Evolutionary conservation across 2,888 invertebrate genomes (phyloP), one percentile per base, ranked within the genome.

Genomic region (Drosophila anceps): DNA sequence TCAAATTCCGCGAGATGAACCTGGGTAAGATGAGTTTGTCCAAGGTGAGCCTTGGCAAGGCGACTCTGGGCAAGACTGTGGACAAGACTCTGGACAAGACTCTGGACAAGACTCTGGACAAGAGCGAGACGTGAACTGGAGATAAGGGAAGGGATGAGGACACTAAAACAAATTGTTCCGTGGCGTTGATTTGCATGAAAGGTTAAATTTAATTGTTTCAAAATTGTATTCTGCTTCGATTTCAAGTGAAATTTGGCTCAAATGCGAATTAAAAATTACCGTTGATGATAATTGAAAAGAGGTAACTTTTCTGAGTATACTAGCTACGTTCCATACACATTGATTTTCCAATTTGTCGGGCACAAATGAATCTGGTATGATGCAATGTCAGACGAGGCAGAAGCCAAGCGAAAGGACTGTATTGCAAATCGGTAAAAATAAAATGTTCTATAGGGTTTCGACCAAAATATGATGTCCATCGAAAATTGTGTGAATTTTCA

Each of bases 151-250:
- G 20, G 12, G 37, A 66, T 55, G 55, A 62, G 67, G 55, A 67
- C 53, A 29, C n/a, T 7, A 27, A 15, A 48, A 39, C 13, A n/a
- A 39, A 27, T 12, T n/a, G 33, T 46, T 60, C 10, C 13, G 41
- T 13, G 12, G 20, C 46, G 46, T 57, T 35, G 29, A 18, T 48
- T 63, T 39, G 62, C 64, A 50, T 48, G 44, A 44, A 44, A 15
- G 37, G 46, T 50, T 43, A 33, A 65, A 64, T 12, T 51, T 12
- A 31, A 31, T n/a, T 44, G 29, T 20, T 50, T 60, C 2, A 0
- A 44, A 53, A 59, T 29, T 51, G 31, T 15, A 31, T 43, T 48
- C 59, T 69, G 69, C 54, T 67, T 43, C 37, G 51, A 50, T 55
- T 43, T 57, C 24, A 33, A 44, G 33, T 33, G 57, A n/a, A 44